Evolutionary conservation across 2,113 vertebrate species (phyloP).

Genomic region (zebrafish (Danio rerio)): GRCz12tu NC_133190.1:43459001-43459500

Average conservation of each 20-base stretch:
- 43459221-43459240: conserved; percentile 56
- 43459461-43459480: neutral
- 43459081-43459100: conserved; percentile 3
- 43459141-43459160: conserved; percentile 47
- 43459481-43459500: conserved; percentile 16
- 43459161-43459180: conserved; percentile 44
- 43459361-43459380: neutral
- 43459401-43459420: conserved; percentile 1
- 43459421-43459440: neutral
- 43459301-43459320: conserved; percentile 50
- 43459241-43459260: conserved; percentile 35
- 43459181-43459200: conserved; percentile 56
- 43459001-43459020: neutral
- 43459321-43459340: conserved; percentile 35
- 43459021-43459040: neutral
- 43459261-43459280: conserved; percentile 45
- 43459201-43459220: conserved; percentile 65
- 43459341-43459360: neutral
- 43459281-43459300: conserved; percentile 22
- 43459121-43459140: conserved; percentile 39
- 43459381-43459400: neutral
- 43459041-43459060: neutral
- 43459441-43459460: neutral
- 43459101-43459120: conserved; percentile 19
- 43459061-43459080: conserved; percentile 37